phyloP scores from a whole-genome alignment of 2,797 vertebrate species.

The Tympanoctomys barrerae region DNA sequence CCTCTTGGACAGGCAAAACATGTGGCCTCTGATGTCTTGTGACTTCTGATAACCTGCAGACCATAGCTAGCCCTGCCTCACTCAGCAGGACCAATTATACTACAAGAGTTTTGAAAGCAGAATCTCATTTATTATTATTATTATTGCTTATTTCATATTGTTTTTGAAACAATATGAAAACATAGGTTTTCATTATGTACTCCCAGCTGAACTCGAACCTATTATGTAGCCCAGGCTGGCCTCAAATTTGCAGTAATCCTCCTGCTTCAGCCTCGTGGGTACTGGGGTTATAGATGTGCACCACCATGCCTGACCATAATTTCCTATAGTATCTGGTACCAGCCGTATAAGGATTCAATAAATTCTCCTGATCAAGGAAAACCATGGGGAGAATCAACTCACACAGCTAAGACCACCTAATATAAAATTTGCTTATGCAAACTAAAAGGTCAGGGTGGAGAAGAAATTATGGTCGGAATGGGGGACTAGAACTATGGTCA shows the following conservation, averaged over 20 bases:
- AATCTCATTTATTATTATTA: not conserved
- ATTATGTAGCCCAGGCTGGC: not conserved
- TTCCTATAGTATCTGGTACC: not conserved
- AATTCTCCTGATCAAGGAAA: slow-evolving; percentile 12
- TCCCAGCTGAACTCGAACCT: not conserved
- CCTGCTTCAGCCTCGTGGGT: not conserved
- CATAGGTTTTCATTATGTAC: not conserved
- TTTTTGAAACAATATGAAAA: not conserved
- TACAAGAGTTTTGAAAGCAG: slow-evolving; percentile 37
- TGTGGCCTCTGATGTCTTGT: not conserved
- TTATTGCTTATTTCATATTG: not conserved
- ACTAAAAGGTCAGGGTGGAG: slow-evolving; percentile 28
- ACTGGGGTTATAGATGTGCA: not conserved
- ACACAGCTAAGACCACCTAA: not conserved
- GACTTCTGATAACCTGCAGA: not conserved
- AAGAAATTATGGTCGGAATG: not conserved
- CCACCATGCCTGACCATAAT: not conserved
- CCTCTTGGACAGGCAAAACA: slow-evolving; percentile 42
- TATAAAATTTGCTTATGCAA: not conserved
- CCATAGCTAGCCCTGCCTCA: not conserved
- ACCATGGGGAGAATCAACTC: not conserved
- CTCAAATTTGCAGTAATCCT: not conserved
- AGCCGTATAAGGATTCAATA: not conserved
- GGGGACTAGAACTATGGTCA: not conserved
- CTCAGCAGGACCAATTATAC: not conserved